Evolutionary conservation across 2,113 vertebrate genomes (phyloP), one percentile per base, ranked within the genome.

Genomic region (Sialia sialis): DNA sequence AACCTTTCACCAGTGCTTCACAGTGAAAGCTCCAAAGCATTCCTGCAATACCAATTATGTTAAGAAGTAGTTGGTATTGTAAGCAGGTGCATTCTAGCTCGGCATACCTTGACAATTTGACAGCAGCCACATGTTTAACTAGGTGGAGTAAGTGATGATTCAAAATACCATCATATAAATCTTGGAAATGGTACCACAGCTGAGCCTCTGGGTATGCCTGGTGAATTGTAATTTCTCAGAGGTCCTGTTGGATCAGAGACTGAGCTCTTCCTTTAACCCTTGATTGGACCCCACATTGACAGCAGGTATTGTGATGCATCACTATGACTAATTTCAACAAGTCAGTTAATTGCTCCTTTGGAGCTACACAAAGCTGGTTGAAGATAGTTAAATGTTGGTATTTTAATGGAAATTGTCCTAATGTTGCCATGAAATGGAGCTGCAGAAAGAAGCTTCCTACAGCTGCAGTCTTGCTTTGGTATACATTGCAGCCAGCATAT

Each of bases 61-160:
- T 67, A 49, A 39, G 62, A 23, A 70, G 60, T 74, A 70, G 80
- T 87, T 94, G 68, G 60, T 81, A 63, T 87, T 76, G 84, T 79
- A 44, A 79, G 81, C 95, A 93, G 84, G 84, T 94, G 84, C 90
- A 13, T 92, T 84, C 60, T 48, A 93, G 64, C 77, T 82, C 2
- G 0, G n/a, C 3, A 0, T 32, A 83, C 74, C 70, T 58, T 73
- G 78, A 68, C 83, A 90, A 73, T 75, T 59, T 89, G 87, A 89
- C 90, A 94, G 82, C 58, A 94, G 41, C 58, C 92, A 91, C 90
- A 75, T 91, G 90, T 93, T 94, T 87, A 94, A 85, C 59, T 60
- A 48, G 54, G 74, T 64, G 29, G 63, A 76, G 70, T 54, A 84
- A 92, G 36, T 5, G 10, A 78, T 70, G 80, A 63, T 56, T 92